These are phyloP conservation scores for Leucopsar rothschildi DNA, from an alignment of 2,113 vertebrate genomes.

Conservation along the genomic window DNA sequence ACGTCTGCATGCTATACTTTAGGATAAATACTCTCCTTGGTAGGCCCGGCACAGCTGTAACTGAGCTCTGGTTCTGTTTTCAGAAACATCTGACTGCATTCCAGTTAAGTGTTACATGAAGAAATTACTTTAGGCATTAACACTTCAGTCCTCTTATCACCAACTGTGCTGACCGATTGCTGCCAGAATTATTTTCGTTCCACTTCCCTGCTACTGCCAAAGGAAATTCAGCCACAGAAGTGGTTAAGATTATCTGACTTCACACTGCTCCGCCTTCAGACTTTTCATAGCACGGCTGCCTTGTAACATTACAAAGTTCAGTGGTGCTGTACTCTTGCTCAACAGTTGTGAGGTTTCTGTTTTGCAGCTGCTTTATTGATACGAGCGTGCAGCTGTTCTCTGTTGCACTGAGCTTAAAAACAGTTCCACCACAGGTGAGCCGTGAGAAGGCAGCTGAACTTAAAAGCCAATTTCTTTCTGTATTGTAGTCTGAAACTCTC, in stretches of 20 bases:
- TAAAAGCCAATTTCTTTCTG: background rate
- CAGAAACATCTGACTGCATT: background rate
- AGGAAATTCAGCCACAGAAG: background rate
- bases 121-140: background rate
- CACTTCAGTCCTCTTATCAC: background rate
- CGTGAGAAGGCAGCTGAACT: background rate
- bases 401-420: background rate
- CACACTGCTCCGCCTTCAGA: constrained; percentile 1
- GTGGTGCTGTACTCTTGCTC: background rate
- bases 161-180: background rate
- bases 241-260: constrained; percentile 14
- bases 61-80: background rate
- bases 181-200: background rate
- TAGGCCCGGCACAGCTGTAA: background rate
- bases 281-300: background rate
- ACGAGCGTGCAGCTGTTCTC: background rate
- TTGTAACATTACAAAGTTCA: background rate
- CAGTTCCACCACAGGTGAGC: constrained; percentile 11
- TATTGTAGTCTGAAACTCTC: background rate
- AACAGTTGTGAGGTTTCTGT: background rate
- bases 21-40: background rate
- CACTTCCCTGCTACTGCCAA: background rate
- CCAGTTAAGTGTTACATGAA: background rate
- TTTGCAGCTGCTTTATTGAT: constrained; percentile 20
- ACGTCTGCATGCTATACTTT: background rate